Evolutionary conservation across 2,888 invertebrate genomes (phyloP), one percentile per base, ranked within the genome.

Genomic region (Allygus modestus): DNA sequence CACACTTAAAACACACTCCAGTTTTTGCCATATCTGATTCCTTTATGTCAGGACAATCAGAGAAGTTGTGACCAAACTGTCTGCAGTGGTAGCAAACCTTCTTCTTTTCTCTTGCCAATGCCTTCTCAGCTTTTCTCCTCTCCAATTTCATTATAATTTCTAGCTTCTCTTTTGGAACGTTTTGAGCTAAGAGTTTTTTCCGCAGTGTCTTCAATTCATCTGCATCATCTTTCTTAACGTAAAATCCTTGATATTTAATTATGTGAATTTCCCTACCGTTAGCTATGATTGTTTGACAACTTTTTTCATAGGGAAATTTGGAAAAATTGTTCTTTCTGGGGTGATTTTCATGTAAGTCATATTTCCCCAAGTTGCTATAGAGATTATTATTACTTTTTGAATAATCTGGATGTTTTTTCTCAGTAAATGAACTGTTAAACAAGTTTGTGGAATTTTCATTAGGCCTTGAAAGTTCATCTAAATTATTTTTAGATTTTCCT

Each of bases 1-100:
- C 97, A 90, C 97, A 97, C 90, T 97, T 97, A 89, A 96, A 97
- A 89, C 97, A 97, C 75, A 97, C 93, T 9, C 96, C 96, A 77
- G 93, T 93, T 5, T 91, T 92, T 0, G 91, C 89, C 12, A 88
- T 87, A 84, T 92, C 91, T 1, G 91, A 90, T 82, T 88, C 86
- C 23, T 90, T 91, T 17, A 94, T 89, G 77, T 95, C 93, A 0
- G 97, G 97, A 91, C 97, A 97, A 86, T 97, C 95, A 0, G 96
- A 94, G 43, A 97, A 91, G 87, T 94, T 93, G 89, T 97, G 97
- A 0, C 97, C 97, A 9, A 94, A 93, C 90, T 95, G 93, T 15
- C 95, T 91, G 89, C 97, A 97, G 87, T 96, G 94, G 89, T 95
- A 97, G 89, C 97, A 97, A 0, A 88, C 69, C 73, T 94, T 94